Evolutionary conservation across 53 echinoderm and acorn worm genomes (phyloP), one percentile per base, ranked within the genome.

Genomic region (Apostichopus leukothele): DNA sequence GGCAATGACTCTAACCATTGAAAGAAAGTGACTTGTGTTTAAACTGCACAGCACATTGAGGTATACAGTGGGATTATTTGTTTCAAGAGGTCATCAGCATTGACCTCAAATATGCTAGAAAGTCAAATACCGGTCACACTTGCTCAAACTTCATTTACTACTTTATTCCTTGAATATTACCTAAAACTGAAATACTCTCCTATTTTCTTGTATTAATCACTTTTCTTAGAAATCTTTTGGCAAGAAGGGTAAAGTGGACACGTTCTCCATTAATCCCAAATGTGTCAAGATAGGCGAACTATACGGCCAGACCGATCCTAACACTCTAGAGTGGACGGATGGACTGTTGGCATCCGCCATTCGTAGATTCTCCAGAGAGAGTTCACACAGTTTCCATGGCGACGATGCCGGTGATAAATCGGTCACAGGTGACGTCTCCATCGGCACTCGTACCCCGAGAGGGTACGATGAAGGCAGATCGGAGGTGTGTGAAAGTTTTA

Each of bases 291-390:
- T 98, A 89, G 98, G 98, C 22, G 98, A 98, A 84, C 89, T 98
- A 51, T 98, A 98, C 52, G 98, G 98, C 74, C 94, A 98, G 91
- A 98, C 98, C 57, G 93, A 98, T 86, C 98, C 95, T 6, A 98
- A 95, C 91, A 98, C 98, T 4, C 91, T 98, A 75, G 98, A 98
- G 89, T 98, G 98, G 98, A 98, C 95, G 5, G 98, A 98, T 80
- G 98, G 98, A 53, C 89, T 98, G 79, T 92, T 98, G 60, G 94
- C 98, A n/a, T 95, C 94, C 5, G 94, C 95, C 6, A 94, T 98
- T 60, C 89, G 98, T 14, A 90, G 93, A 67, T 98, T 98, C 76
- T 91, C 98, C 52, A 91, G 93, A 86, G 98, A 95, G 83, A 93
- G 87, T 20, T 79, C 88, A 9, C 88, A 93, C 60, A 54, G 53